phyloP scores from a whole-genome alignment of 2,888 invertebrate species.

The Schizotus pectinicornis region DNA sequence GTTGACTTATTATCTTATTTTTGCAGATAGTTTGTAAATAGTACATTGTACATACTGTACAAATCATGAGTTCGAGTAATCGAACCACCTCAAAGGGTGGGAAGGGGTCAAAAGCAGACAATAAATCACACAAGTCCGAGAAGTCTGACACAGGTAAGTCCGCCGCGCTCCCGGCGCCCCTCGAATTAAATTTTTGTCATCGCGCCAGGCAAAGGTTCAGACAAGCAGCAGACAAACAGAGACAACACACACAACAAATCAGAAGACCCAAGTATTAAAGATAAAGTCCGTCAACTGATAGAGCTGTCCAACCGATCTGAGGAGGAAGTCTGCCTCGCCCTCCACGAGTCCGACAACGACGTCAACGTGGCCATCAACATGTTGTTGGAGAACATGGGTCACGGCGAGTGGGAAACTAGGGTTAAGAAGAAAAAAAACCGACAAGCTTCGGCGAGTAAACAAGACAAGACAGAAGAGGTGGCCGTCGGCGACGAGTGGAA shows the following conservation, averaged over 20 bases:
- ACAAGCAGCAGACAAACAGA: constrained; percentile 49
- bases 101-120: constrained; percentile 56
- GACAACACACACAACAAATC: constrained; percentile 52
- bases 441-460: constrained; percentile 62
- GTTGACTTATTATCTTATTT: constrained; percentile 40
- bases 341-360: constrained; percentile 93
- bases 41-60: constrained; percentile 78
- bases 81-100: constrained; percentile 73
- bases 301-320: constrained; percentile 89
- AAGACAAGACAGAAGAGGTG: constrained; percentile 41
- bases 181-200: background rate
- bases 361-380: constrained; percentile 81
- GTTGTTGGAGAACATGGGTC: constrained; percentile 75
- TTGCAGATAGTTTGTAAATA: constrained; percentile 78
- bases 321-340: constrained; percentile 90
- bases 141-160: constrained; percentile 54
- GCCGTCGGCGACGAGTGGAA: constrained; percentile 48
- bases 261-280: constrained; percentile 67
- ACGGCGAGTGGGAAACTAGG: constrained; percentile 84
- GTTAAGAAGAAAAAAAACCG: constrained; percentile 86
- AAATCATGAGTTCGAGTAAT: constrained; percentile 74
- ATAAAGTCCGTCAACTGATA: constrained; percentile 82
- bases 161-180: background rate
- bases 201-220: constrained; percentile 49
- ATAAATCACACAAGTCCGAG: constrained; percentile 56